A percentile compares a stretch with the other conserved stretches of the same genome.
These are phyloP conservation scores for Abscondita cerata DNA, from an alignment of 2,888 invertebrate species.

Conservation along the genomic window DNA sequence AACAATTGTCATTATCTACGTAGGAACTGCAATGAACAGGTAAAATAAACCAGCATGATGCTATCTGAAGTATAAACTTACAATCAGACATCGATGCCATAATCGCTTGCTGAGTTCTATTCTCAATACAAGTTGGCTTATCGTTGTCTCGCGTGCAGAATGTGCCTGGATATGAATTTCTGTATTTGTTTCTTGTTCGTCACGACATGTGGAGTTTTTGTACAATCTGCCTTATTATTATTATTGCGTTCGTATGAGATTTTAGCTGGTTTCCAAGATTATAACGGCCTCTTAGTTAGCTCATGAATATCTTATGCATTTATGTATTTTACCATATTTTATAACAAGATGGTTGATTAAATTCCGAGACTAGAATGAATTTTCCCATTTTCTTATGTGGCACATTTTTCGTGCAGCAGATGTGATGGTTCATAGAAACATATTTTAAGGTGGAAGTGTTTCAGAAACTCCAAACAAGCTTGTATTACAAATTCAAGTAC, in stretches of 20 bases:
- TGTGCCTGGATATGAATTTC: constrained; percentile 40
- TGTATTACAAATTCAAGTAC: no score
- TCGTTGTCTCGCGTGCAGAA: constrained; percentile 38
- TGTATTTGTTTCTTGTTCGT: constrained; percentile 36
- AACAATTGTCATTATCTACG: constrained; percentile 49
- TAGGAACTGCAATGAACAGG: constrained; percentile 43
- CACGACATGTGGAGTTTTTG: constrained; percentile 32
- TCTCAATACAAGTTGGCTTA: constrained; percentile 26
- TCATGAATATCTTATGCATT: constrained; percentile 18
- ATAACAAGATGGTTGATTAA: not conserved
- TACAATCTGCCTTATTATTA: constrained; percentile 31
- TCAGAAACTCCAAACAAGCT: no score
- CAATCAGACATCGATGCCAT: constrained; percentile 40
- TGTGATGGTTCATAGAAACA: no score
- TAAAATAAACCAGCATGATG: constrained; percentile 43
- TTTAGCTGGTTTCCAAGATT: constrained; percentile 27
- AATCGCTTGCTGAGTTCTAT: constrained; percentile 20
- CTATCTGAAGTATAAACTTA: constrained; percentile 47
- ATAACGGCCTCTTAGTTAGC: constrained; percentile 18
- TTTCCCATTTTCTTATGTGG: no score
- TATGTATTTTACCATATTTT: constrained; percentile 1
- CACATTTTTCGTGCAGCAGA: no score
- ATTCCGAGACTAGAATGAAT: no score
- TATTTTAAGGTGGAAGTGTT: no score
- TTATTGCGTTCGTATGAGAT: constrained; percentile 27